Evolutionary conservation across 2,113 vertebrate genomes (phyloP), one percentile per base, ranked within the genome.

Genomic region (Thomomys bottae): DNA sequence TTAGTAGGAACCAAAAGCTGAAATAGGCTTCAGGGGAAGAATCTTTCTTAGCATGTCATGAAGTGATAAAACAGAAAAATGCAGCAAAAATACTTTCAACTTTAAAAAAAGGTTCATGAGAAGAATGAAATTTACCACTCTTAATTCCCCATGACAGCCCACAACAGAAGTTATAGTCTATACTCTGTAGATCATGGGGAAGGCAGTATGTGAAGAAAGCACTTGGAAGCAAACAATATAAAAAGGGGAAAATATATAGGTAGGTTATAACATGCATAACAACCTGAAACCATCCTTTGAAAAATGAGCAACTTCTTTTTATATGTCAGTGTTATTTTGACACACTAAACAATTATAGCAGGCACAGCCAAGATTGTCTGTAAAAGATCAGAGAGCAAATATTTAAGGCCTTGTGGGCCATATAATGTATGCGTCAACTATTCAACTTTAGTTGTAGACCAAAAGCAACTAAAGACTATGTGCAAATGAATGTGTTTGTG

Each of bases 1-100:
- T 90, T 88, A 96, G 66, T 49, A 91, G 68, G 96, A 96, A 95
- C 42, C 34, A 84, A 91, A 95, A 28, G n/a, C 0, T 91, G 80
- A 89, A 78, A 28, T 73, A 30, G 42, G n/a, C 6, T 93, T 77
- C 23, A 85, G 40, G 40, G 28, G 24, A 93, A 79, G 70, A 67
- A 94, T n/a, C 28, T 76, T 93, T 86, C 86, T 21, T 18, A 42
- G 84, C 36, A 66, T 20, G 3, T 0, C 32, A 82, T 78, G 8
- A 82, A 68, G 17, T 38, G 82, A 89, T 63, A 79, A 79, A 77
- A 54, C 64, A 91, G 87, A 84, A 94, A 93, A 63, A 63, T 45
- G 12, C 36, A 63, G 42, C 8, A 91, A 96, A 92, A 4, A 49
- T 90, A 20, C 23, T 95, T 83, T 70, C 85, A 61, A 61, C 59